These are phyloP conservation scores for Sebastiscus albofasciatus DNA, from an alignment of 2,797 vertebrate species.

Conservation along the genomic window DNA sequence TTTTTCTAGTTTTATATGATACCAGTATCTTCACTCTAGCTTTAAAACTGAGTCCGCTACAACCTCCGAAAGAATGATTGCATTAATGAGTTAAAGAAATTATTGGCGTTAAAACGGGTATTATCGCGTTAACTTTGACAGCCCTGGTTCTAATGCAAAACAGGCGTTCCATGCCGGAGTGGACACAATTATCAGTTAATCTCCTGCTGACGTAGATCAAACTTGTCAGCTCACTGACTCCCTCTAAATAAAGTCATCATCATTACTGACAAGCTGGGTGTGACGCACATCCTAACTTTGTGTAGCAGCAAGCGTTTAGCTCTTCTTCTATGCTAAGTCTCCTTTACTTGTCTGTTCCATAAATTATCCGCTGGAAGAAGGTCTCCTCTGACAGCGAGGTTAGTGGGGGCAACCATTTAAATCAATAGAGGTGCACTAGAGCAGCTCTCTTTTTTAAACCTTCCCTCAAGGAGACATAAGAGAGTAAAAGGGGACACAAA, in stretches of 20 bases:
- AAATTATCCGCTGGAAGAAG: background rate
- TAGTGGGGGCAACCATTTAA: background rate
- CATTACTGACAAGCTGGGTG: background rate
- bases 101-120: no score
- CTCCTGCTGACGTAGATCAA: background rate
- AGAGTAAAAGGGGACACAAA: background rate
- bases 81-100: no score
- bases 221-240: background rate
- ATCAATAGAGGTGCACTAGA: constrained; percentile 12
- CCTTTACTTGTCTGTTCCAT: background rate
- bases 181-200: background rate
- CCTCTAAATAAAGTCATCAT: constrained; percentile 1
- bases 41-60: no score
- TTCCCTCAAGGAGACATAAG: background rate
- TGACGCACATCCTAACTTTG: background rate
- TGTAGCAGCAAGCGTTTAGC: background rate
- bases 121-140: no score
- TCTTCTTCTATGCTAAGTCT: background rate
- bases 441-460: background rate
- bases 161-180: background rate
- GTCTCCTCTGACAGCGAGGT: background rate
- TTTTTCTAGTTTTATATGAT: no score
- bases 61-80: no score
- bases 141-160: background rate
- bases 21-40: no score